Evolutionary conservation across 2,888 invertebrate genomes (phyloP).

Genomic region (Chelonus formosanus): DNA sequence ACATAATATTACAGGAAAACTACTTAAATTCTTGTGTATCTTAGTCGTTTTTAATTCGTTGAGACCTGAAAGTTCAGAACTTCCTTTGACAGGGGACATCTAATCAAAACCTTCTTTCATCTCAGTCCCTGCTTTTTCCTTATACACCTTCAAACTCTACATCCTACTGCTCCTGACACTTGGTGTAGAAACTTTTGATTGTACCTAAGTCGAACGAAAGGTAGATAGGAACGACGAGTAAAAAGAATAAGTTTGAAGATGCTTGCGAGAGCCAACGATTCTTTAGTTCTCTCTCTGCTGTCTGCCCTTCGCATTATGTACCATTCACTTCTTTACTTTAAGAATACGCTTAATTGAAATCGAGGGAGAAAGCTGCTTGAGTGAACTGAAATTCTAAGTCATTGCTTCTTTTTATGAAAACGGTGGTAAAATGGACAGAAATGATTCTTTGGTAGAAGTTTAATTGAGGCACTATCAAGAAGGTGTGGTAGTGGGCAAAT

Average conservation of each 20-base stretch:
- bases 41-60: slow-evolving; percentile 48
- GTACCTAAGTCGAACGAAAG: slow-evolving; percentile 39
- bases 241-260: slow-evolving; percentile 24
- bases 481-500: too few relatives aligned
- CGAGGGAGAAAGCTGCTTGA: too few relatives aligned
- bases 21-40: slow-evolving; percentile 36
- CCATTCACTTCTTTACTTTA: too few relatives aligned
- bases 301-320: too few relatives aligned
- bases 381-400: too few relatives aligned
- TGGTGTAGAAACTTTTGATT: slow-evolving; percentile 45
- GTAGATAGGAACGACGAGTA: slow-evolving; percentile 4
- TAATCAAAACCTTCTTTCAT: slow-evolving; percentile 48
- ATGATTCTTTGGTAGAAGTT: too few relatives aligned
- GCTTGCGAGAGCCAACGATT: slow-evolving; percentile 26
- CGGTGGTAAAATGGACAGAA: too few relatives aligned
- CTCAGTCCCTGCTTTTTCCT: slow-evolving; percentile 21
- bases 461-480: too few relatives aligned
- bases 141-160: neutral
- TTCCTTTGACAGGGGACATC: slow-evolving; percentile 50
- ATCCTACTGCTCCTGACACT: slow-evolving; percentile 24
- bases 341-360: too few relatives aligned
- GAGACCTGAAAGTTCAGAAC: slow-evolving; percentile 37
- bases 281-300: too few relatives aligned
- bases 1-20: neutral
- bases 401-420: too few relatives aligned